Evolutionary conservation across 2,113 vertebrate genomes (phyloP).

Genomic region (Acrocephalus kingi): DNA sequence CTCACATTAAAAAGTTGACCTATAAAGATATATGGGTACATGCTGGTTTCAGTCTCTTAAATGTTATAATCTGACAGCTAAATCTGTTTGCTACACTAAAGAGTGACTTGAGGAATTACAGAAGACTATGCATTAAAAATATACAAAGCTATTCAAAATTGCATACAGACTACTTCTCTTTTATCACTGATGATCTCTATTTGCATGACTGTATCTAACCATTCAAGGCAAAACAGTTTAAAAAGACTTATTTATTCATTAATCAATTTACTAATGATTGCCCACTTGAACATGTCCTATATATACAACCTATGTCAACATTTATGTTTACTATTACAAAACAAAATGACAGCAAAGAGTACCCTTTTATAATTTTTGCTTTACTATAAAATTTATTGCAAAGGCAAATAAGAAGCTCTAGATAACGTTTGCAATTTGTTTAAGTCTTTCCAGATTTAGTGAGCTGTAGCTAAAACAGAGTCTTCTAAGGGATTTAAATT

Average conservation of each 20-base stretch:
- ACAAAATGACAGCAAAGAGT: background rate
- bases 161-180: background rate
- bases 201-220: constrained; percentile 16
- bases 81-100: background rate
- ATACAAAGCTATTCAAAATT: constrained; percentile 15
- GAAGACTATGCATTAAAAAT: background rate
- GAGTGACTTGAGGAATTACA: constrained; percentile 3
- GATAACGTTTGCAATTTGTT: background rate
- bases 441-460: constrained; percentile 6
- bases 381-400: background rate
- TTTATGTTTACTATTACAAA: background rate
- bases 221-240: constrained; percentile 9
- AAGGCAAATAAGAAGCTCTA: background rate
- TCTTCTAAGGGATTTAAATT: background rate
- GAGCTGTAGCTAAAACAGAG: constrained; percentile 6
- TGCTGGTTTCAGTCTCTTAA: constrained; percentile 9
- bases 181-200: constrained; percentile 7
- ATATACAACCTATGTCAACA: background rate
- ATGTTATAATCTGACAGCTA: background rate
- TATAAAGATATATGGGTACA: background rate
- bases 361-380: background rate
- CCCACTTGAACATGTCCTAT: background rate
- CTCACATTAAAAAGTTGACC: background rate
- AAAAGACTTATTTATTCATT: constrained; percentile 51
- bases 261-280: constrained; percentile 27